phyloP scores from a whole-genome alignment of 2,113 vertebrate genomes.

The Propithecus coquereli region DNA sequence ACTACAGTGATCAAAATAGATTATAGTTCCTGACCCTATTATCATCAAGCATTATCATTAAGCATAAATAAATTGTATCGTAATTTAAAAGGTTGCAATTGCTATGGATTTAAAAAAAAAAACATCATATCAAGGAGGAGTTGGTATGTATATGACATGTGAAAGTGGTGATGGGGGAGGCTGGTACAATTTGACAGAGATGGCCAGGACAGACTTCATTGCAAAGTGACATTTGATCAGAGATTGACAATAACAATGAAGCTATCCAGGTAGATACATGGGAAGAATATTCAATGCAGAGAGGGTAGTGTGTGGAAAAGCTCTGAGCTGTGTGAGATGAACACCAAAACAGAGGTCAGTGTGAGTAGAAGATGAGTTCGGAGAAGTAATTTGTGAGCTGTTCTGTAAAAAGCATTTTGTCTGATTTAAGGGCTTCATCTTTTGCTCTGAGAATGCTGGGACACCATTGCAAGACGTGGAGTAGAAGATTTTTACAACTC shows the following conservation, averaged over 20 bases:
- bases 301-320: neutral
- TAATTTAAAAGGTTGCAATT: neutral
- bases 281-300: neutral
- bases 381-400: neutral
- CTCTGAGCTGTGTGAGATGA: neutral
- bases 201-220: neutral
- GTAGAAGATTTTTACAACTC: neutral
- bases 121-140: neutral
- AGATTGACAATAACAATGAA: neutral
- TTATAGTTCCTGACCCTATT: neutral
- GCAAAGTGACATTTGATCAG: neutral
- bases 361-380: neutral
- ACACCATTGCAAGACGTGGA: neutral
- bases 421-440: neutral
- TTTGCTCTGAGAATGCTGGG: neutral
- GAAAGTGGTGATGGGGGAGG: neutral
- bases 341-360: fast-evolving
- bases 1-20: neutral
- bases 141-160: neutral
- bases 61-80: neutral
- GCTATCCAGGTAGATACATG: neutral
- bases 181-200: neutral
- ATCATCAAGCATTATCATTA: neutral
- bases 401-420: neutral
- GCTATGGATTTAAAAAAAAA: neutral